phyloP scores from a whole-genome alignment of 2,113 vertebrate species.

The Acrocephalus kingi region DNA sequence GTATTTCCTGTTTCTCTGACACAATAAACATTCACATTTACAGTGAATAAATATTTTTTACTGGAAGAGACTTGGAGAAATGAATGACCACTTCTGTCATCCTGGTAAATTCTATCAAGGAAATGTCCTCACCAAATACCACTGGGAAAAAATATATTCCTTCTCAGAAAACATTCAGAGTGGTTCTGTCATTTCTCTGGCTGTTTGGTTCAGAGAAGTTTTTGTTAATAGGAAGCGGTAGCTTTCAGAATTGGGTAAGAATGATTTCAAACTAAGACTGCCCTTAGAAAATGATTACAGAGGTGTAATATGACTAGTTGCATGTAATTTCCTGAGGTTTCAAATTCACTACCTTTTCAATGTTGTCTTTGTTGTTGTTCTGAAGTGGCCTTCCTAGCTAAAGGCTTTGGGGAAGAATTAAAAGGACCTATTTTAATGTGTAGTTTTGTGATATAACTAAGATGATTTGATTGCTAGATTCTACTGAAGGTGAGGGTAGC shows the following conservation, averaged over 20 bases:
- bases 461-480: not conserved
- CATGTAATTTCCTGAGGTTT: not conserved
- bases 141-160: not conserved
- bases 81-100: not conserved
- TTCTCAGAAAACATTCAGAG: not conserved
- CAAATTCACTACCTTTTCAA: not conserved
- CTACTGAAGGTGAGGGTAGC: not conserved
- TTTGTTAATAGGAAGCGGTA: not conserved
- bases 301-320: not conserved
- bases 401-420: not conserved
- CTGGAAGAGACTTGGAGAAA: constrained; percentile 26
- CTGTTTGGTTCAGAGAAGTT: not conserved
- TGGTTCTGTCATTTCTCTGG: not conserved
- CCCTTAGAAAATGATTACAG: not conserved
- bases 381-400: not conserved
- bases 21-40: constrained; percentile 45
- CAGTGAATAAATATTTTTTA: constrained; percentile 53
- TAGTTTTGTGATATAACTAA: not conserved
- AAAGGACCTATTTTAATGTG: not conserved
- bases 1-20: constrained; percentile 53
- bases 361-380: not conserved
- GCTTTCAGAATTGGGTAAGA: not conserved
- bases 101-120: constrained; percentile 3
- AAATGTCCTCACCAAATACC: not conserved
- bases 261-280: not conserved